phyloP scores from a whole-genome alignment of 2,113 vertebrate genomes.

The Gorilla gorilla region DNA sequence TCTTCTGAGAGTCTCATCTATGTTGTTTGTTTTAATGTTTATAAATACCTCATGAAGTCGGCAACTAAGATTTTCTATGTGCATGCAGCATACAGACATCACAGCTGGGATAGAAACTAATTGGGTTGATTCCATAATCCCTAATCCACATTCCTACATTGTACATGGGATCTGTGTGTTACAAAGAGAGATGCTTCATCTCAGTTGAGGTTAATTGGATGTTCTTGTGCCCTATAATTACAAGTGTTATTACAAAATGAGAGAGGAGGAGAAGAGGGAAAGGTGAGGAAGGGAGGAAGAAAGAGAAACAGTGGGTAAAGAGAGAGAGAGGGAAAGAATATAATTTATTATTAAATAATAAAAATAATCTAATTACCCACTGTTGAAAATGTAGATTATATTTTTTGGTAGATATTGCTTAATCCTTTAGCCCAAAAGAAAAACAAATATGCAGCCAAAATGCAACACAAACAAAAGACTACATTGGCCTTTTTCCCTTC shows the following conservation, averaged over 20 bases:
- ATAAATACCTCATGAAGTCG: background rate
- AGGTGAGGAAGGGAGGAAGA: no score
- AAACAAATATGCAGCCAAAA: background rate
- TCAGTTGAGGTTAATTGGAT: background rate
- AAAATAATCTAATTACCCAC: background rate
- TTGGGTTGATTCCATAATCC: accelerated
- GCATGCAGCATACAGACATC: background rate
- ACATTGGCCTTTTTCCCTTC: background rate
- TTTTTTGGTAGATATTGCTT: background rate
- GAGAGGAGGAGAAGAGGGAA: background rate
- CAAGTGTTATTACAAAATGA: background rate
- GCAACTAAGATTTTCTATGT: background rate
- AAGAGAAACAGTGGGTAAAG: no score
- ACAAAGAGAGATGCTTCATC: background rate
- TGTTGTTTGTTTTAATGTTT: background rate
- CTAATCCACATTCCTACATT: background rate
- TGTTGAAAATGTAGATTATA: background rate
- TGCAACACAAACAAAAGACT: background rate
- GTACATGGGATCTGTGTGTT: background rate
- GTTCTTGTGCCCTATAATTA: background rate
- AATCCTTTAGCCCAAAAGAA: background rate
- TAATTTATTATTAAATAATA: background rate
- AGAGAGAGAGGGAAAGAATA: background rate
- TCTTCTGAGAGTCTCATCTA: background rate
- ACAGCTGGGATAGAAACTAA: background rate